These are phyloP conservation scores for Nomada goodeniana DNA, from an alignment of 2,888 invertebrate genomes.

Conservation along the genomic window DNA sequence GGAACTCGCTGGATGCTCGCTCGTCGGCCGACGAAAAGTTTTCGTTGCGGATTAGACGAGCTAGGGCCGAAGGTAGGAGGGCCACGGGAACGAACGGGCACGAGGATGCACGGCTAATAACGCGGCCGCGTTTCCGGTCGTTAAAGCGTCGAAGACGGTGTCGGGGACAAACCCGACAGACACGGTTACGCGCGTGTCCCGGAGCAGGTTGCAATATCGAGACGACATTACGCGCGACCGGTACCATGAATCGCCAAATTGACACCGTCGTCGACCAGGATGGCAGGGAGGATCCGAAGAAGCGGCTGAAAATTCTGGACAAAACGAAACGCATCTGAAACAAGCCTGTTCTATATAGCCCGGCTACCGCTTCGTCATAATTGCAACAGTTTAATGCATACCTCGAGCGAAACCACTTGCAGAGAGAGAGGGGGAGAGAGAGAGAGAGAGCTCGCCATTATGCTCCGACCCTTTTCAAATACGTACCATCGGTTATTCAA, in stretches of 20 bases:
- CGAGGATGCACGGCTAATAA: slow-evolving; percentile 63
- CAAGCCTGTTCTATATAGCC: too few relatives aligned
- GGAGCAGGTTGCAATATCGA: slow-evolving; percentile 42
- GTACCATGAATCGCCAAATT: not conserved
- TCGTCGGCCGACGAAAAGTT: slow-evolving; percentile 65
- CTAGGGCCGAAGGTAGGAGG: slow-evolving; percentile 21
- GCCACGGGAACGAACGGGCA: slow-evolving; percentile 10
- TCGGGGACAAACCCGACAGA: slow-evolving; percentile 22
- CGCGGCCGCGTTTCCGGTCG: slow-evolving; percentile 73
- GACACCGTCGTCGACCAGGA: not conserved
- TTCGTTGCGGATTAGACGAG: slow-evolving; percentile 65
- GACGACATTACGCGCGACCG: slow-evolving; percentile 20
- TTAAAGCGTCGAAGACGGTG: slow-evolving; percentile 52
- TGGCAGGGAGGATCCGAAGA: too few relatives aligned
- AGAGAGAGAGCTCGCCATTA: too few relatives aligned
- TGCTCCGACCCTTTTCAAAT: slow-evolving; percentile 1
- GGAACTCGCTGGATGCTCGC: slow-evolving; percentile 68
- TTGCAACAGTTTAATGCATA: too few relatives aligned
- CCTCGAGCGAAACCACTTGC: too few relatives aligned
- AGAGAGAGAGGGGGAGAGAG: too few relatives aligned
- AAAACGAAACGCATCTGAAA: too few relatives aligned
- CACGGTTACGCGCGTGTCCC: slow-evolving; percentile 8
- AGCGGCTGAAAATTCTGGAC: too few relatives aligned
- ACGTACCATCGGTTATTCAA: not conserved
- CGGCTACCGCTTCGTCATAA: too few relatives aligned